A percentile compares a stretch with the other conserved stretches of the same genome.
Conservation (phyloP, 2,888 invertebrate genomes). For the Lithosia quadra region DNA sequence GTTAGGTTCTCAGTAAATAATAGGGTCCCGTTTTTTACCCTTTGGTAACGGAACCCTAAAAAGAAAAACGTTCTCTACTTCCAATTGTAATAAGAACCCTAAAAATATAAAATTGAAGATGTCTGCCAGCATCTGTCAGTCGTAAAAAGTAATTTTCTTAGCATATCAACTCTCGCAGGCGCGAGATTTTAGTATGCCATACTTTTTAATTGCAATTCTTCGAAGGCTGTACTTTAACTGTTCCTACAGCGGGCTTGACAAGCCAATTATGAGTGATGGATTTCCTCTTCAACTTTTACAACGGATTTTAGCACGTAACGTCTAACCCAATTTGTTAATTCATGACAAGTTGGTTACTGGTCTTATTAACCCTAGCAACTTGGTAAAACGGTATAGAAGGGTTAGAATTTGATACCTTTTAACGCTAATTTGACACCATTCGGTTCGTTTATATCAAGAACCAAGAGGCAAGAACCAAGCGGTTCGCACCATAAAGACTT, state of each 20-base stretch:
- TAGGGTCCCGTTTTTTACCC: too few relatives aligned
- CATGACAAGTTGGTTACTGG: background rate
- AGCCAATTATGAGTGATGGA: constrained; percentile 4
- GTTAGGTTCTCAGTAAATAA: too few relatives aligned
- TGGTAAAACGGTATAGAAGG: background rate
- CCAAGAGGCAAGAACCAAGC: too few relatives aligned
- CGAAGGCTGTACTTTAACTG: background rate
- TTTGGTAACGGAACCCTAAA: too few relatives aligned
- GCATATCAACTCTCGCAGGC: background rate
- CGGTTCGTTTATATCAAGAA: too few relatives aligned
- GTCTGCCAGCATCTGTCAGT: background rate
- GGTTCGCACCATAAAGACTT: too few relatives aligned
- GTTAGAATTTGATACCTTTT: background rate
- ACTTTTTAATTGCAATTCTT: constrained; percentile 4
- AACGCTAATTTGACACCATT: background rate
- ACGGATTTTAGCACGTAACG: background rate
- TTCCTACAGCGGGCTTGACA: background rate
- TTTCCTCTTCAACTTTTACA: background rate
- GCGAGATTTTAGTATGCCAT: background rate
- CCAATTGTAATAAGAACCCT: background rate
- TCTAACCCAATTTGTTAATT: constrained; percentile 1
- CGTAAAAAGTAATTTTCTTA: constrained; percentile 1
- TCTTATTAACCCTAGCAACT: background rate
- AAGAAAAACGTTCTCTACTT: too few relatives aligned
- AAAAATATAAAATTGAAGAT: background rate